phyloP scores from a whole-genome alignment of 1,140 invertebrate species.

The Apis cerana region DNA sequence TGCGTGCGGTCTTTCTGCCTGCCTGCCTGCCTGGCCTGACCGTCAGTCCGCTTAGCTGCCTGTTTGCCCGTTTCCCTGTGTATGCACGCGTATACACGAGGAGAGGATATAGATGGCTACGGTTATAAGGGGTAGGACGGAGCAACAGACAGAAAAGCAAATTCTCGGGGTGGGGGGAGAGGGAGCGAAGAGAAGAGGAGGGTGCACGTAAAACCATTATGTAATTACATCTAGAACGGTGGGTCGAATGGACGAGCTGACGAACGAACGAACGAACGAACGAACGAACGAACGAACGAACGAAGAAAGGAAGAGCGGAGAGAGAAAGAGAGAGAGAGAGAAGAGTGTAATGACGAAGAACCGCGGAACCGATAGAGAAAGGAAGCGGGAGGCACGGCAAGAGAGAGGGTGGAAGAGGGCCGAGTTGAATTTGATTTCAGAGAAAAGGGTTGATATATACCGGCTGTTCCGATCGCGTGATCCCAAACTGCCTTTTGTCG shows the following conservation, averaged over 20 bases:
- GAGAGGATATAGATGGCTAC: constrained; percentile 22
- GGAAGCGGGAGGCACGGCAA: not conserved
- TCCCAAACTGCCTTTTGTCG: constrained; percentile 69
- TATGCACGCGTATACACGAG: not conserved
- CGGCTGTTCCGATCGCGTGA: constrained; percentile 75
- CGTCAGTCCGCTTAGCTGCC: constrained; percentile 34
- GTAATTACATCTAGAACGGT: constrained; percentile 75
- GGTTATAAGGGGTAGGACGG: constrained; percentile 48
- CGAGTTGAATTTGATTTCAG: constrained; percentile 77
- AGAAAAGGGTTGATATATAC: constrained; percentile 76
- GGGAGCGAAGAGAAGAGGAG: constrained; percentile 20
- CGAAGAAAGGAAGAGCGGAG: constrained; percentile 12
- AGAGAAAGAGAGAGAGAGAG: constrained; percentile 28
- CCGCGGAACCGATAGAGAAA: constrained; percentile 5
- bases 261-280: constrained; percentile 43
- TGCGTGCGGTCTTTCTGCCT: not conserved
- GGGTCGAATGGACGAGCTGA: constrained; percentile 53
- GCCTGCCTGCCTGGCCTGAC: not conserved
- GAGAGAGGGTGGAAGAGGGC: constrained; percentile 1
- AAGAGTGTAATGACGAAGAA: not conserved
- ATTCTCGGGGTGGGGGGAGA: constrained; percentile 25
- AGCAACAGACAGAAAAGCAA: constrained; percentile 45
- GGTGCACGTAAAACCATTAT: constrained; percentile 74
- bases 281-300: constrained; percentile 25
- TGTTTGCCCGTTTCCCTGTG: constrained; percentile 28